Evolutionary conservation across 2,113 vertebrate genomes (phyloP).

Genomic region (Gadus macrocephalus): DNA sequence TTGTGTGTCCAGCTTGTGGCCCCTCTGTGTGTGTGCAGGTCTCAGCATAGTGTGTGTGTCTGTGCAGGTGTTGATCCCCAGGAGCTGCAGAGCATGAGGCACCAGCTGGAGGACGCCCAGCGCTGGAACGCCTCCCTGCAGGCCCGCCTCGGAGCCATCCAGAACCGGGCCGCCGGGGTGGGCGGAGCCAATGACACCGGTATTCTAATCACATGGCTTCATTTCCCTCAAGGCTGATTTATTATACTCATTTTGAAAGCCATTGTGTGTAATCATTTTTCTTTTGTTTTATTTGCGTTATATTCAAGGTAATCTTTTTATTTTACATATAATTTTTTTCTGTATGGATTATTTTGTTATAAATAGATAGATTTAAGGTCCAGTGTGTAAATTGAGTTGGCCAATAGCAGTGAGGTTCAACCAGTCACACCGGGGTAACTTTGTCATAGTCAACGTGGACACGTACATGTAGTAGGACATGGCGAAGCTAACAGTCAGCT

Average conservation of each 20-base stretch:
- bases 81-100: slow-evolving; percentile 68
- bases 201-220: slow-evolving; percentile 23
- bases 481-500: too few relatives aligned
- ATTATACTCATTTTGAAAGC: not conserved
- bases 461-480: too few relatives aligned
- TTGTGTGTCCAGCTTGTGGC: not conserved
- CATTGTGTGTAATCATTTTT: not conserved
- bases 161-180: slow-evolving; percentile 72
- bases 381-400: too few relatives aligned
- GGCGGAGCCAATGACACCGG: slow-evolving; percentile 68
- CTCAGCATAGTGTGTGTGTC: not conserved
- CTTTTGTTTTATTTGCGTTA: too few relatives aligned
- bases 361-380: too few relatives aligned
- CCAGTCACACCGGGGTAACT: too few relatives aligned
- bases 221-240: not conserved
- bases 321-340: too few relatives aligned
- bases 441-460: too few relatives aligned
- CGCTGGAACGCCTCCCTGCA: slow-evolving; percentile 77
- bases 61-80: slow-evolving; percentile 58
- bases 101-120: slow-evolving; percentile 76
- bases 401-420: too few relatives aligned
- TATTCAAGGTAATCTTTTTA: not conserved
- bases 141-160: slow-evolving; percentile 73
- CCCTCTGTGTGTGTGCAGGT: too few relatives aligned
- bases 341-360: too few relatives aligned